Evolutionary conservation across 1,140 invertebrate genomes (phyloP).

Genomic region (Orchesella cincta): DNA sequence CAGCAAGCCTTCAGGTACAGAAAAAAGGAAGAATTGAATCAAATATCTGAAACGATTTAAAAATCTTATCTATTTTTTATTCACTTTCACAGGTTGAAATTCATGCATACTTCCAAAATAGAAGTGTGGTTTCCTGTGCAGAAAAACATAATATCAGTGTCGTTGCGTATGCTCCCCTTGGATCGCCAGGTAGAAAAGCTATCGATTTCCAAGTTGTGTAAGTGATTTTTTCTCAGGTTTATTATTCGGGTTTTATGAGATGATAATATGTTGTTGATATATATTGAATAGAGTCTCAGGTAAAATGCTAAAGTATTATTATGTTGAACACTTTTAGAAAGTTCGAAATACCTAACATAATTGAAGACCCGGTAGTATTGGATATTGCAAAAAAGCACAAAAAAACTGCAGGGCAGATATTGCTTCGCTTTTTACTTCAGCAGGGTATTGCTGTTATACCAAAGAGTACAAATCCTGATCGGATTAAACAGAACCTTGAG

Average conservation of each 20-base stretch:
- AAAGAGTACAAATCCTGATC: constrained; percentile 73
- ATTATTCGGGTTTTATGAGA: too few relatives aligned
- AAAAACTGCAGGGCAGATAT: constrained; percentile 75
- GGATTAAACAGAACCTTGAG: constrained; percentile 67
- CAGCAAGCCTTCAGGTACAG: constrained; percentile 65
- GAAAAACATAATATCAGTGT: constrained; percentile 69
- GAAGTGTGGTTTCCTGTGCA: constrained; percentile 72
- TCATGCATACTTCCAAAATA: constrained; percentile 81
- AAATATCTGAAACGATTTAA: background rate
- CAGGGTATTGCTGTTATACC: constrained; percentile 77
- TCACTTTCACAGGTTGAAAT: constrained; percentile 69
- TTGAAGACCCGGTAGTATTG: constrained; percentile 68
- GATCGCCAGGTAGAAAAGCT: constrained; percentile 63
- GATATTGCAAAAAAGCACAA: constrained; percentile 69
- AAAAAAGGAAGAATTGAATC: too few relatives aligned
- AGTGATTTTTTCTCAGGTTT: too few relatives aligned
- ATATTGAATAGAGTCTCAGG: too few relatives aligned
- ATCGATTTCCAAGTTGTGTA: background rate
- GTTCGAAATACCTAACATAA: constrained; percentile 34
- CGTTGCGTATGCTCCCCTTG: constrained; percentile 81
- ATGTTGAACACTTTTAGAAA: background rate
- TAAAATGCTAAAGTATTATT: too few relatives aligned
- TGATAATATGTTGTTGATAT: too few relatives aligned
- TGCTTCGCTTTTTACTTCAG: constrained; percentile 74
- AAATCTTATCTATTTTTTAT: background rate